Base-by-base conservation (phyloP, 1,140 invertebrate species). In the Spodoptera frugiperda region DNA sequence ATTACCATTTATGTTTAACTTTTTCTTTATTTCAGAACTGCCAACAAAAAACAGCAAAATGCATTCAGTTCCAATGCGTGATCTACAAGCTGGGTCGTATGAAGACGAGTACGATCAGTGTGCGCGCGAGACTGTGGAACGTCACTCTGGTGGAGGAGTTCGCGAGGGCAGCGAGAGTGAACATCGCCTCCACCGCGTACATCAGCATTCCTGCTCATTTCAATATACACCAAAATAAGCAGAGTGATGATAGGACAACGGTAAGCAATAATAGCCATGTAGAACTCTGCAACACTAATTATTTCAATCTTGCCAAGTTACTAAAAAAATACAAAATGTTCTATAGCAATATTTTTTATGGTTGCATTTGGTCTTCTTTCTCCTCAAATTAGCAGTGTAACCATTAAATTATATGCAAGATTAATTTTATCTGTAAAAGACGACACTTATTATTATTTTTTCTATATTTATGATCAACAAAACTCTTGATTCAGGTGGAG, bases 71-170 rank as follows among this genome's bases (percentile, higher is more conserved):
- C 68, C 95, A 94, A 57, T 99, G 98, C 87, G 95, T 95, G 0
- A 96, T 99, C 68, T 96, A 96, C 79, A 96, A 97, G 81, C 95
- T 99, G 71, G 95, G 95, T 21, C 95, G 96, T 21, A 96, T 96
- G 83, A 96, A 97, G 76, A 96, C 96, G 83, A 96, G 96, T 1
- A 96, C 96, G 0, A 97, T 99, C 77, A 96, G 95, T 49, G 95
- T 99, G 17, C 96, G 95, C 85, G 97, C 98, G 1, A 95, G 97
- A 63, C 94, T 99, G 8, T 99, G 98, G 98, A 99, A 98, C 94
- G 96, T 97, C 0, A 99, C 98, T 0, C 93, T 99, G 12, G 96
- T 98, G 0, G 97, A 98, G 87, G 97, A 98, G 89, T 98, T 98
- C 93, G 96, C 97, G 0, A 95, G 96, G 57, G 97, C 98, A n/a